phyloP scores from a whole-genome alignment of 2,113 vertebrate species.

The Eulemur macaco region DNA sequence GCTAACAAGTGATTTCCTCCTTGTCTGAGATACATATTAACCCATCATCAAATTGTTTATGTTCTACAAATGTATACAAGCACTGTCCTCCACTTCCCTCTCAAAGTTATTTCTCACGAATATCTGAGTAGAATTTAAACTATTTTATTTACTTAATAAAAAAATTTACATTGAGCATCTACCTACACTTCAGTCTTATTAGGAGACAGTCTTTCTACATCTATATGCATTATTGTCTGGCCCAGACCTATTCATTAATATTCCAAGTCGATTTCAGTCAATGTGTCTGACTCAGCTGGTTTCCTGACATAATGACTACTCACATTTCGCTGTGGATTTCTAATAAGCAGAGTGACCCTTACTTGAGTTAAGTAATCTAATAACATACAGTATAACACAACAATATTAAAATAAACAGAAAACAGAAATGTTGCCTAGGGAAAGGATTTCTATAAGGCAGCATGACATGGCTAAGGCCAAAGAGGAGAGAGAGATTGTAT shows the following conservation, averaged over 20 bases:
- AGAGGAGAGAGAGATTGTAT: not conserved
- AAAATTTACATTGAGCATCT: not conserved
- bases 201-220: not conserved
- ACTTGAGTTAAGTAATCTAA: not conserved
- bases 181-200: not conserved
- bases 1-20: not conserved
- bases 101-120: not conserved
- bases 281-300: not conserved
- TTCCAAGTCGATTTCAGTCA: not conserved
- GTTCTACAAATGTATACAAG: not conserved
- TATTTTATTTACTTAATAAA: slow-evolving; percentile 8
- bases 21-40: not conserved
- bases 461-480: not conserved
- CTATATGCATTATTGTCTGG: not conserved
- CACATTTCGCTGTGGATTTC: not conserved
- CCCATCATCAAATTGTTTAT: not conserved
- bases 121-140: not conserved
- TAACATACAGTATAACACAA: not conserved
- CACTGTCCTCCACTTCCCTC: not conserved
- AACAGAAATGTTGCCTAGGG: not conserved
- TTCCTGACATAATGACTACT: not conserved
- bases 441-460: not conserved
- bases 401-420: not conserved
- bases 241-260: not conserved
- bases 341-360: not conserved